These are phyloP conservation scores for Melipona bicolor DNA, from an alignment of 2,888 invertebrate genomes.

Conservation along the genomic window DNA sequence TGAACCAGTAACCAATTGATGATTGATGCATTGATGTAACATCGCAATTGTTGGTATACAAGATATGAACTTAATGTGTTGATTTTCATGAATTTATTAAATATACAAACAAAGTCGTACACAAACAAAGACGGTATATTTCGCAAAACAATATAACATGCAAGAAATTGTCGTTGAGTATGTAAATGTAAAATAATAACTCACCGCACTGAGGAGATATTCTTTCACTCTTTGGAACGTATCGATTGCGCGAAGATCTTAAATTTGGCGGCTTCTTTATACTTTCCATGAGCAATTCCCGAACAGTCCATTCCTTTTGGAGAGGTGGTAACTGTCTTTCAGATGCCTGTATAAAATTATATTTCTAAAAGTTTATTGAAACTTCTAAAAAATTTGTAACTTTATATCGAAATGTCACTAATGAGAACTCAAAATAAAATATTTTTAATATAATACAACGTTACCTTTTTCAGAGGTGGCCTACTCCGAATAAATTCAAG, in stretches of 20 bases:
- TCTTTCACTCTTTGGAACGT: constrained; percentile 48
- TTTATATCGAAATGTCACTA: background rate
- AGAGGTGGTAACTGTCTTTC: constrained; percentile 93
- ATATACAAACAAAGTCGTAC: constrained; percentile 12
- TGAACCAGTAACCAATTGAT: background rate
- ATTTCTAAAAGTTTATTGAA: background rate
- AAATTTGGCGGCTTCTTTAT: constrained; percentile 90
- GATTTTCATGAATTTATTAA: constrained; percentile 49
- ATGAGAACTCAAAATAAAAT: too few species aligned
- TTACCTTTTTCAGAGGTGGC: constrained; percentile 95
- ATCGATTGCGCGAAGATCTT: constrained; percentile 82
- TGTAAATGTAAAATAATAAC: constrained; percentile 39
- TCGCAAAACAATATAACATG: constrained; percentile 44
- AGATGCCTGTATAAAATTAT: constrained; percentile 87
- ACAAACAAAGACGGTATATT: constrained; percentile 18
- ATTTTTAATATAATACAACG: constrained; percentile 47
- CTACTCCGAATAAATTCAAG: constrained; percentile 98
- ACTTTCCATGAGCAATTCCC: constrained; percentile 94
- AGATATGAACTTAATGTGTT: constrained; percentile 20
- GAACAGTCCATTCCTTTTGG: constrained; percentile 90
- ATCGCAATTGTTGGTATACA: constrained; percentile 8
- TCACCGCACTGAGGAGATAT: constrained; percentile 62
- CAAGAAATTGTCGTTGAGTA: constrained; percentile 15
- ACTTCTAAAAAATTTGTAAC: background rate
- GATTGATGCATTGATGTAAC: background rate